Evolutionary conservation across 1,140 invertebrate genomes (phyloP).

Genomic region (Batillaria attramentaria): DNA sequence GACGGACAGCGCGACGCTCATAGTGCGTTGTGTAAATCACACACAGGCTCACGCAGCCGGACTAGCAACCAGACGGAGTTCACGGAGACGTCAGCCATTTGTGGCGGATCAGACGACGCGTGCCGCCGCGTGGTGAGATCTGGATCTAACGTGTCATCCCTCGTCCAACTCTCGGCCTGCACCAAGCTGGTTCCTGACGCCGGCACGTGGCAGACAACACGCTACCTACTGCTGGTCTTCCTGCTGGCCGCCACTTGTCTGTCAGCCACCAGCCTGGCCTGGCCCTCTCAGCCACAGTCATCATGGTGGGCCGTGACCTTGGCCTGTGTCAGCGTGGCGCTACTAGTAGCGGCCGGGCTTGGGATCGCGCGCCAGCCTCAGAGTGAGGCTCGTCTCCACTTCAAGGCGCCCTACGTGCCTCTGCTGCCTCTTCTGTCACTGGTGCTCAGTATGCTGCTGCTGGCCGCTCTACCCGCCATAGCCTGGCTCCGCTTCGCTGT

Average conservation of each 20-base stretch:
- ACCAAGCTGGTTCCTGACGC: conserved; percentile 46
- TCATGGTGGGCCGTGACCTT: conserved; percentile 68
- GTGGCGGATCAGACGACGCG: background rate
- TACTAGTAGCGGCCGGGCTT: conserved; percentile 50
- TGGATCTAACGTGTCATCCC: conserved; percentile 32
- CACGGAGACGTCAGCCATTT: conserved; percentile 1
- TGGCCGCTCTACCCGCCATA: conserved; percentile 60
- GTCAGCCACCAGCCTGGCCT: conserved; percentile 28
- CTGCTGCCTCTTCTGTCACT: conserved; percentile 63
- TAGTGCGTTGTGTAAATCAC: background rate
- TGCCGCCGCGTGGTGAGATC: conserved; percentile 1
- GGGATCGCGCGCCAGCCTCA: conserved; percentile 64
- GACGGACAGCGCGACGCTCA: background rate
- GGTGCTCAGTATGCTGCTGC: conserved; percentile 62
- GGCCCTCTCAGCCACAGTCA: conserved; percentile 22
- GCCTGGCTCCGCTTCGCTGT: conserved; percentile 69
- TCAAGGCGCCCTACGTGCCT: conserved; percentile 67
- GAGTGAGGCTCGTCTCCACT: conserved; percentile 55
- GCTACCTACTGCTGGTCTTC: conserved; percentile 55
- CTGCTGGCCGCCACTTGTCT: conserved; percentile 45
- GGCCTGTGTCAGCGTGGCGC: conserved; percentile 49
- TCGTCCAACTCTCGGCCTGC: conserved; percentile 54
- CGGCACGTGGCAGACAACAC: conserved; percentile 50
- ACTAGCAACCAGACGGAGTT: conserved; percentile 21
- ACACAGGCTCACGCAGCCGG: background rate